phyloP scores from a whole-genome alignment of 1,140 invertebrate species.

The Asbolus verrucosus region DNA sequence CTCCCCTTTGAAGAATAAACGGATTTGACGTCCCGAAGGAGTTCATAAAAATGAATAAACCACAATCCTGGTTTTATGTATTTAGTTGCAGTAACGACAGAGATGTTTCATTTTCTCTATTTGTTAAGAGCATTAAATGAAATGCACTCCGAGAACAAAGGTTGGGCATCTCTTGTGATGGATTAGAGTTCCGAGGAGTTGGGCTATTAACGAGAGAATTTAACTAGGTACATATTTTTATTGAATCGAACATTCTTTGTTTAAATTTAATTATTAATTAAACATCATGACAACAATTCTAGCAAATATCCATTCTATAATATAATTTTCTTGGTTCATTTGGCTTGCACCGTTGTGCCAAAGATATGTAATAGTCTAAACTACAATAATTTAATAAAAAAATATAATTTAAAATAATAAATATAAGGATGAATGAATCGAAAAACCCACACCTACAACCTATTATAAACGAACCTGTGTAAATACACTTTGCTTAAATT shows the following conservation, averaged over 20 bases:
- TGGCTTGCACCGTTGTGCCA: constrained; percentile 31
- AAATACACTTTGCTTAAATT: background rate
- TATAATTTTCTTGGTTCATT: constrained; percentile 22
- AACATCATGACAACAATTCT: constrained; percentile 26
- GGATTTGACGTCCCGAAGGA: constrained; percentile 2
- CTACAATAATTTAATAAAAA: constrained; percentile 27
- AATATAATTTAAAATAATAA: constrained; percentile 20
- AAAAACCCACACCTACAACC: background rate
- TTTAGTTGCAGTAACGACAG: background rate
- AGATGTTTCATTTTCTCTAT: constrained; percentile 2
- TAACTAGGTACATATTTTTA: constrained; percentile 28
- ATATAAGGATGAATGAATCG: background rate
- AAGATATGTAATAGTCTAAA: constrained; percentile 21
- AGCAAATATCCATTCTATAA: constrained; percentile 32
- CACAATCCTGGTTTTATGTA: constrained; percentile 5
- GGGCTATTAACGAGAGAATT: background rate
- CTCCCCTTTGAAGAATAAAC: background rate
- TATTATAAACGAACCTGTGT: background rate
- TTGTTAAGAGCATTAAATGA: constrained; percentile 8
- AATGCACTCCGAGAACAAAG: background rate
- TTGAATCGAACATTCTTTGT: constrained; percentile 27
- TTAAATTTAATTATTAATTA: constrained; percentile 10
- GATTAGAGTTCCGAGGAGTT: no score
- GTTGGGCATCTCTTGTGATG: no score
- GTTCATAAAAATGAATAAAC: background rate